These are phyloP conservation scores for Metacarcinus magister DNA, from an alignment of 2,888 invertebrate species.

Conservation along the genomic window DNA sequence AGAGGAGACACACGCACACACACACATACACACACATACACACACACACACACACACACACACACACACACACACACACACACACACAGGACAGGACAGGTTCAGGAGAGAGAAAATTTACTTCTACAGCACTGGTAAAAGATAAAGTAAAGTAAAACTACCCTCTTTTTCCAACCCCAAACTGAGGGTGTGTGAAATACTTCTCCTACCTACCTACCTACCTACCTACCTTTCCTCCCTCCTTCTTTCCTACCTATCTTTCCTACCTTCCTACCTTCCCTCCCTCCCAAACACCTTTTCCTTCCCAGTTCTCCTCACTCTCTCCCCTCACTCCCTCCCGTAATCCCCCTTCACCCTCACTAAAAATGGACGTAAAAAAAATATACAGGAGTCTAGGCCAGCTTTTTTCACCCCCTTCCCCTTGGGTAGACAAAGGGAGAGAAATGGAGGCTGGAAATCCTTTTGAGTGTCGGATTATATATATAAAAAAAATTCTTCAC, in stretches of 20 bases:
- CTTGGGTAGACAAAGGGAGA: slow-evolving; percentile 41
- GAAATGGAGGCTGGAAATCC: background rate
- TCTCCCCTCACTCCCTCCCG: slow-evolving; percentile 11
- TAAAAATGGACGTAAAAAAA: background rate
- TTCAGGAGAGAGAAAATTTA: background rate
- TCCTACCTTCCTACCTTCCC: too few relatives aligned
- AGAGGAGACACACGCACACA: background rate
- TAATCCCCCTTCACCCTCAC: slow-evolving; percentile 16
- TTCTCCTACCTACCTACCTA: background rate
- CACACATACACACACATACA: too few relatives aligned
- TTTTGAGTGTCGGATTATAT: slow-evolving; percentile 26
- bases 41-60: too few relatives aligned
- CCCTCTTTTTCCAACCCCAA: background rate
- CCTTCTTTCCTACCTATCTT: background rate
- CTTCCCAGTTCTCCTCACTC: background rate
- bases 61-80: too few relatives aligned
- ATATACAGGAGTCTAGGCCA: background rate
- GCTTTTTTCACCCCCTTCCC: background rate
- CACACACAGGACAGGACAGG: background rate
- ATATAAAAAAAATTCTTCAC: background rate
- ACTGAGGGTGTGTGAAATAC: background rate
- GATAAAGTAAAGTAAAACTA: background rate
- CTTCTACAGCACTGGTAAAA: background rate
- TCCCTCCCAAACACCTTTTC: background rate
- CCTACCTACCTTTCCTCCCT: background rate